phyloP scores from a whole-genome alignment of 1,140 invertebrate species.

The Drosophila guanche region DNA sequence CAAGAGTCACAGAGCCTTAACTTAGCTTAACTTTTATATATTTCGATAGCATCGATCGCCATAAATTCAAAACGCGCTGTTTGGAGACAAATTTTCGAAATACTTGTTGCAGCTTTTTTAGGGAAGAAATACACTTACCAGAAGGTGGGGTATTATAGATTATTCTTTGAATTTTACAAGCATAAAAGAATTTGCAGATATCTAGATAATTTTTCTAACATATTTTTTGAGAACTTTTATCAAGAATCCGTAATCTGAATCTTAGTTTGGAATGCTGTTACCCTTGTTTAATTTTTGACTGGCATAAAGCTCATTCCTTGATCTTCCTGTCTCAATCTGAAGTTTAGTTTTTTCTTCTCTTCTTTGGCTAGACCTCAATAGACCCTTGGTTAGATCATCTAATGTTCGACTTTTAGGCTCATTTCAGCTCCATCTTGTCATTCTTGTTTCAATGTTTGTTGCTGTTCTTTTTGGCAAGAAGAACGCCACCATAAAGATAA shows the following conservation, averaged over 20 bases:
- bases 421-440: slow-evolving; percentile 3
- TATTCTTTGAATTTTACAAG: no score
- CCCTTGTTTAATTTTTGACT: no score
- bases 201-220: no score
- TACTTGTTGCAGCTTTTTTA: slow-evolving; percentile 60
- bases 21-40: slow-evolving; percentile 24
- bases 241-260: no score
- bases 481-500: slow-evolving; percentile 80
- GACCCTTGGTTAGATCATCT: slow-evolving; percentile 9
- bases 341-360: no score
- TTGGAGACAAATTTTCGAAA: slow-evolving; percentile 74
- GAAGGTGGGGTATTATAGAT: neutral
- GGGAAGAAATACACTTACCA: slow-evolving; percentile 16
- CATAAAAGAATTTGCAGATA: no score
- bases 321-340: no score
- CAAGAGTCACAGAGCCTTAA: no score
- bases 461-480: slow-evolving; percentile 46
- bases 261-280: no score
- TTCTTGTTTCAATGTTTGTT: slow-evolving; percentile 26
- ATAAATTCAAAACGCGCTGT: slow-evolving; percentile 66
- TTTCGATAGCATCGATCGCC: slow-evolving; percentile 74
- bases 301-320: no score
- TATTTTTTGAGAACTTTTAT: no score
- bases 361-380: neutral
- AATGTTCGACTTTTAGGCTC: slow-evolving; percentile 24